These are phyloP conservation scores for Cyprinus carpio DNA, from an alignment of 2,113 vertebrate genomes.

Conservation along the genomic window DNA sequence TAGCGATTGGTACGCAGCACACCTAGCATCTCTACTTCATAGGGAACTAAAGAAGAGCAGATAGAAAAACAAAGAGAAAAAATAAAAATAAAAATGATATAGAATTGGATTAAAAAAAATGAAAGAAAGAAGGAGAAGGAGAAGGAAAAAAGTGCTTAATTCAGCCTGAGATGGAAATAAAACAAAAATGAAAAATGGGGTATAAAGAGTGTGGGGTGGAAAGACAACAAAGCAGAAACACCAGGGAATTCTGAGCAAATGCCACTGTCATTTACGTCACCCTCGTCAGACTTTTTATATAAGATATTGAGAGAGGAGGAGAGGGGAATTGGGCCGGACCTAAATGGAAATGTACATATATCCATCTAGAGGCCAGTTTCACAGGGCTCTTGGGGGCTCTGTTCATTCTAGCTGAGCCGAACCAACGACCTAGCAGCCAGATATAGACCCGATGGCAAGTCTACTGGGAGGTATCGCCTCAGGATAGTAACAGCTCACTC, in stretches of 20 bases:
- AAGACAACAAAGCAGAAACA: slow-evolving; percentile 12
- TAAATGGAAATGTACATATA: slow-evolving; percentile 57
- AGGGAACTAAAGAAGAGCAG: not conserved
- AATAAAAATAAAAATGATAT: not conserved
- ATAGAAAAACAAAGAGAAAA: slow-evolving; percentile 14
- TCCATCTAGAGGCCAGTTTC: slow-evolving; percentile 54
- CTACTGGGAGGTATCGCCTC: slow-evolving; percentile 7
- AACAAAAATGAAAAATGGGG: not conserved
- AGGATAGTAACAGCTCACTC: slow-evolving; percentile 29
- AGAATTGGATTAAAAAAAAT: not conserved
- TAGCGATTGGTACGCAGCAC: not conserved
- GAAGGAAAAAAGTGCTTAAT: slow-evolving; percentile 1
- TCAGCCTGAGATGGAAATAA: not conserved
- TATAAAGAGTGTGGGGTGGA: not conserved
- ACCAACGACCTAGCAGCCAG: slow-evolving; percentile 31
- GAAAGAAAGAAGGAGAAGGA: not conserved
- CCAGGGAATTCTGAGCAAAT: slow-evolving; percentile 48
- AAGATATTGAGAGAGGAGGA: slow-evolving; percentile 10
- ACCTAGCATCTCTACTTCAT: not conserved
- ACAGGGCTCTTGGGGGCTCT: slow-evolving; percentile 30
- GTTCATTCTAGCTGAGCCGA: slow-evolving; percentile 31
- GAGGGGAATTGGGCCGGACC: slow-evolving; percentile 37
- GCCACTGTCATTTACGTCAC: slow-evolving; percentile 53
- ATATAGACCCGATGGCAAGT: slow-evolving; percentile 40
- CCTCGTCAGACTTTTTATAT: slow-evolving; percentile 46